phyloP scores from a whole-genome alignment of 1,140 invertebrate genomes.

The Hycleus cichorii region DNA sequence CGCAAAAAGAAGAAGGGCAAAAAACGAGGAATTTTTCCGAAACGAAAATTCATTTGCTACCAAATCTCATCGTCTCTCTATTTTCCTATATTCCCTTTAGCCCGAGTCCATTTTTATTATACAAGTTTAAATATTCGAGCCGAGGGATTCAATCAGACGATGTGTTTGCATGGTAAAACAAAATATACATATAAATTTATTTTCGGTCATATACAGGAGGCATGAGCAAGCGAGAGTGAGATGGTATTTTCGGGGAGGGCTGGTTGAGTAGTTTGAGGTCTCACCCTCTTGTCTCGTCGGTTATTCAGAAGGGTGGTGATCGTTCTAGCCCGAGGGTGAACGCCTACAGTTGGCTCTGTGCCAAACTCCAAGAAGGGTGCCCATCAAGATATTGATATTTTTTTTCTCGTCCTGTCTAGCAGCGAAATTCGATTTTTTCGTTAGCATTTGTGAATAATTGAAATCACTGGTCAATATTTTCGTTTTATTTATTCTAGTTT shows the following conservation, averaged over 20 bases:
- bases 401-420: no score
- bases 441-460: no score
- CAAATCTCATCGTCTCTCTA: no score
- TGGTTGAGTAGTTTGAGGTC: no score
- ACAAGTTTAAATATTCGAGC: constrained; percentile 3
- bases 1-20: not conserved
- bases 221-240: not conserved
- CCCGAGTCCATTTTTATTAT: not conserved
- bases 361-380: not conserved
- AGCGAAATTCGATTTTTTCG: no score
- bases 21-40: not conserved
- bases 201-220: constrained; percentile 9
- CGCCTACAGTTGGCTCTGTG: not conserved
- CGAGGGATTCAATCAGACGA: constrained; percentile 16
- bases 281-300: not conserved
- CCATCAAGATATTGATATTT: no score
- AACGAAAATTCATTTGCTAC: not conserved
- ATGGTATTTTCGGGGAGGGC: no score
- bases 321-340: not conserved
- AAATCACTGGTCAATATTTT: no score
- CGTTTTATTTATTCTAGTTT: no score
- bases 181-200: constrained; percentile 25
- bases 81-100: no score
- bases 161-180: constrained; percentile 22
- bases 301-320: not conserved